These are phyloP conservation scores for Vombatus ursinus DNA, from an alignment of 2,113 vertebrate genomes.

Conservation along the genomic window DNA sequence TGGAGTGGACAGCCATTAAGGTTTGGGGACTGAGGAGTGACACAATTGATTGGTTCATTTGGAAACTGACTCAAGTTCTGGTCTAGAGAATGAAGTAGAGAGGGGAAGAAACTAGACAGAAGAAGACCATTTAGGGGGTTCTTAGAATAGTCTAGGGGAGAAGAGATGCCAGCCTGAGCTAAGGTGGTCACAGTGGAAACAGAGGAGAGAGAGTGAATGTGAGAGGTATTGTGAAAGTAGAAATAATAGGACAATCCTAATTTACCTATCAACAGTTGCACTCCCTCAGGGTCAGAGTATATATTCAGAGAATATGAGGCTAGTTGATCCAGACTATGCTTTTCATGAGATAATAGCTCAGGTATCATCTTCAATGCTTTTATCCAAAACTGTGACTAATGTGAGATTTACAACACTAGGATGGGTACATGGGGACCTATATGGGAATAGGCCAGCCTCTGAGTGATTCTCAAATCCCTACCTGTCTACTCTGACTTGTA, in stretches of 20 bases:
- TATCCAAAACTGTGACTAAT: neutral
- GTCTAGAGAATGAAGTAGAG: neutral
- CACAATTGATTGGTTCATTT: neutral
- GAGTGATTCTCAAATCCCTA: neutral
- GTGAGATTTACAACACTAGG: neutral
- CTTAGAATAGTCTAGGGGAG: neutral
- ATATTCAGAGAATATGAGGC: neutral
- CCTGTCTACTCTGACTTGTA: neutral
- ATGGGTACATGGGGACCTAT: neutral
- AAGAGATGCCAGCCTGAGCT: neutral
- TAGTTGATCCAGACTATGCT: neutral
- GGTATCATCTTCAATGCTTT: neutral
- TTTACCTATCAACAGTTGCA: neutral
- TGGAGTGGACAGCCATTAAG: neutral
- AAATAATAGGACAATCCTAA: neutral
- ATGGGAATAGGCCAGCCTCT: neutral
- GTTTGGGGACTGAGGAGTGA: neutral
- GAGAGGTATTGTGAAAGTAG: neutral
- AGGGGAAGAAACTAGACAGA: neutral
- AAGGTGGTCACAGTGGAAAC: neutral
- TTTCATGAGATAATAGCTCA: neutral
- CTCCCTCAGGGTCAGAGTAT: neutral
- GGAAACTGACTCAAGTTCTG: neutral
- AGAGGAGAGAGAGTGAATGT: neutral
- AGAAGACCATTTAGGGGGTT: neutral